Evolutionary conservation across 2,797 vertebrate genomes (phyloP).

Genomic region (Hydrocynus forskahlii): DNA sequence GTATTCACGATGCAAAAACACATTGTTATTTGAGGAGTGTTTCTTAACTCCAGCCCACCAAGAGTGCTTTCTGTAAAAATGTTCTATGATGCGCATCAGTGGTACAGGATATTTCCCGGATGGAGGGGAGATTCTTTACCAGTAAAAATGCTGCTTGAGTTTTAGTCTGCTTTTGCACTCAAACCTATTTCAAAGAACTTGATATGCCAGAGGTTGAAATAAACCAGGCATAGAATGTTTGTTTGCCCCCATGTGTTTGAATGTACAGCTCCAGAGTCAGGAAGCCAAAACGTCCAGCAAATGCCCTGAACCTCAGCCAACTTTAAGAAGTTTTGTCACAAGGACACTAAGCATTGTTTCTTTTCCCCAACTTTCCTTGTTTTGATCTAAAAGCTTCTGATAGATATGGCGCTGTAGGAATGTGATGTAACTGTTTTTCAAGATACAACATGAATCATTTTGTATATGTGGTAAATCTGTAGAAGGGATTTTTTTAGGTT

Average conservation of each 20-base stretch:
- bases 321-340: not conserved
- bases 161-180: not conserved
- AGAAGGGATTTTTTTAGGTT: not conserved
- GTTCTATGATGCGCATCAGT: not conserved
- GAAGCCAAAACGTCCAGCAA: slow-evolving; percentile 8
- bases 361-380: not conserved
- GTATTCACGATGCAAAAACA: not conserved
- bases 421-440: not conserved
- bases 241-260: not conserved
- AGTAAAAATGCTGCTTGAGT: not conserved
- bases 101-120: not conserved
- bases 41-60: no score
- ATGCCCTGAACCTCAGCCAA: not conserved
- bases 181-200: no score
- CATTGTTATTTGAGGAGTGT: not conserved
- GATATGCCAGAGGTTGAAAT: slow-evolving; percentile 1
- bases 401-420: not conserved
- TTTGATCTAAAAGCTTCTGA: slow-evolving; percentile 12
- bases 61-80: not conserved
- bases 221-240: not conserved
- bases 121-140: not conserved
- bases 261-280: not conserved
- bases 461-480: slow-evolving; percentile 39
- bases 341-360: not conserved
- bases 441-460: slow-evolving; percentile 4